Evolutionary conservation across 2,888 invertebrate species (phyloP).

Genomic region (Stenurella melanura): DNA sequence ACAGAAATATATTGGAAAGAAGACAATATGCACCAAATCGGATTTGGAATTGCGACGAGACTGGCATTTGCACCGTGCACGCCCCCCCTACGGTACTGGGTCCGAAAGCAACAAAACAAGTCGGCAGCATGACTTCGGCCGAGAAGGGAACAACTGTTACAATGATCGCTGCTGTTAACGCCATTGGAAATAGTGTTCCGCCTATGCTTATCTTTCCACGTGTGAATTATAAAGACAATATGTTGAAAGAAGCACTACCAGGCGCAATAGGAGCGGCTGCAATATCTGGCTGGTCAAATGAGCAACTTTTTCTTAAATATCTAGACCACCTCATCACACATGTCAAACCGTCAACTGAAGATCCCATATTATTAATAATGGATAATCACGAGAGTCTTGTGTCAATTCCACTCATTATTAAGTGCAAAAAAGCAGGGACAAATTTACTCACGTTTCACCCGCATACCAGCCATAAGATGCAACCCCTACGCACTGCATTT

Average conservation of each 20-base stretch:
- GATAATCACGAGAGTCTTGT: conserved; percentile 66
- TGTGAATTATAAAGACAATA: no score
- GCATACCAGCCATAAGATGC: conserved; percentile 56
- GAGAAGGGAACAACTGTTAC: conserved; percentile 58
- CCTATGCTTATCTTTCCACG: conserved; percentile 22
- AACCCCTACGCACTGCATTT: conserved; percentile 56
- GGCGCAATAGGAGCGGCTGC: conserved; percentile 1
- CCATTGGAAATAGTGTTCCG: conserved; percentile 43
- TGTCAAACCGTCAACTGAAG: conserved; percentile 55
- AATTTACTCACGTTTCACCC: conserved; percentile 59
- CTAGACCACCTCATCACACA: conserved; percentile 50
- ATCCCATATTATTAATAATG: conserved; percentile 57
- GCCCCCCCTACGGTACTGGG: conserved; percentile 33
- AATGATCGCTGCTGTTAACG: conserved; percentile 55
- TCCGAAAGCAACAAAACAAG: conserved; percentile 60
- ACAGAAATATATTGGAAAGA: background rate
- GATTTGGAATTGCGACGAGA: no score
- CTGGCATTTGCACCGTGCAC: no score
- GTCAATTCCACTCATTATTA: conserved; percentile 50
- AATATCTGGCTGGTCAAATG: conserved; percentile 61
- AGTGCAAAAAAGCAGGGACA: conserved; percentile 48
- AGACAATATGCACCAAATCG: no score
- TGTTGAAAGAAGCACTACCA: background rate
- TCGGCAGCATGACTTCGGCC: conserved; percentile 55
- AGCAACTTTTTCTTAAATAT: conserved; percentile 42